Evolutionary conservation across 2,797 vertebrate species (phyloP), one percentile per base, ranked within the genome.

Genomic region (Labeo calbasu): DNA sequence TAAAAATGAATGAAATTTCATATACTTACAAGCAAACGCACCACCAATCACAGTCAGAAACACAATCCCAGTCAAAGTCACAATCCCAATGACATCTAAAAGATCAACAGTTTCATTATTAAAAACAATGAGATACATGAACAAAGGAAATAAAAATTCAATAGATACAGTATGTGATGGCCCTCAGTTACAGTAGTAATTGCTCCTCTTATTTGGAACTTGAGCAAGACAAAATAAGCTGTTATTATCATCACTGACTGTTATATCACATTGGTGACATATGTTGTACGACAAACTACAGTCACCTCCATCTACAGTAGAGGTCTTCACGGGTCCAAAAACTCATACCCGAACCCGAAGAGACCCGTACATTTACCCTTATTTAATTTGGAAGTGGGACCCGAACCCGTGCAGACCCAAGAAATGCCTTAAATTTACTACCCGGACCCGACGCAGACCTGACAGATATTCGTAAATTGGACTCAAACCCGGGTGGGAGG

Each of bases 11-110:
- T 43, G 2, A 19, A 51, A 9, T 28, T 72, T 72, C 23, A 51
- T 48, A 51, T 51, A 48, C 70, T 72, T 28, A 72, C 46, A 23
- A 5, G 0, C 14, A n/a, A n/a, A n/a, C n/a, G n/a, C n/a, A n/a
- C n/a, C n/a, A n/a, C n/a, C n/a, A n/a, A n/a, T n/a, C n/a, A n/a
- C n/a, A n/a, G n/a, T n/a, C n/a, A n/a, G n/a, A 50, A 3, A 1
- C 3, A 4, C 48, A 50, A 14, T 4, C 11, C 0, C 1, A 48
- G 4, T 13, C 25, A 14, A 0, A 36, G 4, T 0, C 4, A 1
- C 1, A 15, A 10, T 40, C n/a, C 0, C 1, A 19, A 0, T 0
- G 5, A 0, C 0, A 21, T 0, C 2, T 51, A 55, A 32, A 75
- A 40, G 9, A 63, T 63, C 15, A 59, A 23, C 12, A 19, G 0